These are phyloP conservation scores for Eupristina koningsbergeri DNA, from an alignment of 1,140 invertebrate species.

Conservation along the genomic window DNA sequence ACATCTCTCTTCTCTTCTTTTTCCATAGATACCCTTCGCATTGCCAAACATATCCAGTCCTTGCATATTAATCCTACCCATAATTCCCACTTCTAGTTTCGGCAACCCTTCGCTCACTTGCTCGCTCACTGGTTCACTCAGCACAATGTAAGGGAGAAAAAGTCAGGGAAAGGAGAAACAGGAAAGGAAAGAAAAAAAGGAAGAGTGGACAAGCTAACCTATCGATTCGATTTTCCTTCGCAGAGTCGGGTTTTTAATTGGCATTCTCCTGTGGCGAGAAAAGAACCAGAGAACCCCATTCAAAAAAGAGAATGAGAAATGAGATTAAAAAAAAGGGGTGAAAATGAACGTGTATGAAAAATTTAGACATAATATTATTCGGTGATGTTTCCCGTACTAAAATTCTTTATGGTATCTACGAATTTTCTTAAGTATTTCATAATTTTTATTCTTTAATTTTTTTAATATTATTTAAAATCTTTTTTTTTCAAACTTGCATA, in stretches of 20 bases:
- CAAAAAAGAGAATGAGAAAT: slow-evolving; percentile 56
- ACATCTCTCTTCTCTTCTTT: slow-evolving; percentile 42
- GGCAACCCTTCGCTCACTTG: slow-evolving; percentile 71
- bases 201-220: slow-evolving; percentile 60
- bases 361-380: background rate
- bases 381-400: slow-evolving; percentile 42
- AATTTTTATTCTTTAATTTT: no score
- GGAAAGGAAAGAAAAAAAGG: slow-evolving; percentile 51
- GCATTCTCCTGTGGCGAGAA: slow-evolving; percentile 71
- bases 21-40: slow-evolving; percentile 59
- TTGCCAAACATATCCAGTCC: slow-evolving; percentile 72
- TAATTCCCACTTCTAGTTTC: slow-evolving; percentile 75
- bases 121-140: slow-evolving; percentile 57
- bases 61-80: slow-evolving; percentile 75
- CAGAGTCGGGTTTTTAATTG: slow-evolving; percentile 70
- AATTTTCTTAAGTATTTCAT: slow-evolving; percentile 40
- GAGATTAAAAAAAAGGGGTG: slow-evolving; percentile 47
- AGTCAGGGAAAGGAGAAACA: slow-evolving; percentile 56
- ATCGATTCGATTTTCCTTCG: slow-evolving; percentile 73
- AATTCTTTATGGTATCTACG: slow-evolving; percentile 50
- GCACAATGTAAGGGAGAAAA: slow-evolving; percentile 55
- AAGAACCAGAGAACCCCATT: slow-evolving; percentile 58
- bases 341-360: slow-evolving; percentile 30
- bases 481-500: no score
- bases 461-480: no score